phyloP scores from a whole-genome alignment of 2,113 vertebrate species.

The Festucalex cinctus region DNA sequence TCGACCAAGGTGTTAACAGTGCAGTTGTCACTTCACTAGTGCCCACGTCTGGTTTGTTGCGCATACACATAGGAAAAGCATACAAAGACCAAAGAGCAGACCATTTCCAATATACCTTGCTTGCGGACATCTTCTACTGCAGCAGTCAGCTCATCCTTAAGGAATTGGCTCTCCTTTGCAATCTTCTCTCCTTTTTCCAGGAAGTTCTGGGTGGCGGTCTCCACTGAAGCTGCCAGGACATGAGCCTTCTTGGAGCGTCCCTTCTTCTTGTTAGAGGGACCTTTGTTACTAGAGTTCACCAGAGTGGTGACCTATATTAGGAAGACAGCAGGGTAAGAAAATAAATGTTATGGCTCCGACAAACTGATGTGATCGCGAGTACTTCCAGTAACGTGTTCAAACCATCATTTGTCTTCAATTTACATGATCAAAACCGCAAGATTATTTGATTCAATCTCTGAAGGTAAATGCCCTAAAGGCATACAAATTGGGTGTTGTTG shows the following conservation, averaged over 20 bases:
- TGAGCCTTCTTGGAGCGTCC: conserved; percentile 99
- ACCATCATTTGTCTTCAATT: not conserved
- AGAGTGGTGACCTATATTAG: conserved; percentile 87
- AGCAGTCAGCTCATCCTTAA: conserved; percentile 93
- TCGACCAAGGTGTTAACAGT: not conserved
- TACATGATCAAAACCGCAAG: not conserved
- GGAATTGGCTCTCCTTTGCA: conserved; percentile 95
- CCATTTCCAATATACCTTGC: conserved; percentile 80
- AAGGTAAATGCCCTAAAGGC: not conserved
- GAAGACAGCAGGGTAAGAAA: conserved; percentile 6
- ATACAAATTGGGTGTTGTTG: not conserved
- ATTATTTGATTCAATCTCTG: not conserved
- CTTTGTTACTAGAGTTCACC: conserved; percentile 97
- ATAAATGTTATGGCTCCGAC: not conserved
- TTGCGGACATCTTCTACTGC: conserved; percentile 98
- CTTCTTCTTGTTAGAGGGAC: conserved; percentile 97
- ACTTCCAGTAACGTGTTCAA: not conserved
- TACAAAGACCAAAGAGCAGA: conserved; percentile 17
- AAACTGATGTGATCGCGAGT: not conserved
- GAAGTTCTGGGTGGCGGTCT: conserved; percentile 96
- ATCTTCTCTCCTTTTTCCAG: conserved; percentile 98
- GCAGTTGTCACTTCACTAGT: not conserved
- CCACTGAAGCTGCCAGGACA: conserved; percentile 95
- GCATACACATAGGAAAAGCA: conserved; percentile 27
- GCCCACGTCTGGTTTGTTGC: conserved; percentile 44